Evolutionary conservation across 2,113 vertebrate genomes (phyloP), one percentile per base, ranked within the genome.

Genomic region (Isichthys henryi): DNA sequence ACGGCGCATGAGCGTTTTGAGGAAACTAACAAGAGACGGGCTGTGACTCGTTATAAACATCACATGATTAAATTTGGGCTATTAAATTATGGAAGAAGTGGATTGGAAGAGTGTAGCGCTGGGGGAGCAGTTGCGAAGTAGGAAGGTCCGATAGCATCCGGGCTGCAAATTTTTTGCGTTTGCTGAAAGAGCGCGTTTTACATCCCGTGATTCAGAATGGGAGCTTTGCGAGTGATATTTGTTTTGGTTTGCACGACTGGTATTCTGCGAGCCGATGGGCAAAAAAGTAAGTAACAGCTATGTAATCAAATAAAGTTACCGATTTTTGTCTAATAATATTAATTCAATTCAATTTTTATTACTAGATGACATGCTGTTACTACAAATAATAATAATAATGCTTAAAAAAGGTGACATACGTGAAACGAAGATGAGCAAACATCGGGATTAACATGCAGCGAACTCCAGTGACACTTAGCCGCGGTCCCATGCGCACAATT

Each of bases 41-140:
- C 86, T 90, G 96, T 94, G 91, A 94, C 96, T 93, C 84, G 93
- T 96, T 96, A 95, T 88, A 91, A 90, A 89, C 91, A 86, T 95
- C 95, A 96, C 95, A 95, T 96, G 95, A 91, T 90, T 89, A 89
- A 66, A 52, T 74, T 88, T 70, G 88, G 88, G 87, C 49, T 89
- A 94, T 95, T 95, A 90, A 92, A 95, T 95, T 91, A 92, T 70
- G 87, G 89, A 66, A 56, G 49, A 56, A 19, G 88, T 11, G 89
- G 90, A 91, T 90, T 70, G 43, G 49, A 77, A 15, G 83, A 31
- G 82, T 87, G 86, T 53, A 49, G 31, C 87, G 89, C 66, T 5
- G 49, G 11, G 52, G 88, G 80, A 91, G 86, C 52, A 49, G 48
- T 88, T 10, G n/a, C 58, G 15, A 66, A 56, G 52, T 31, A 45